phyloP scores from a whole-genome alignment of 2,113 vertebrate species.

The Rallus limicola region DNA sequence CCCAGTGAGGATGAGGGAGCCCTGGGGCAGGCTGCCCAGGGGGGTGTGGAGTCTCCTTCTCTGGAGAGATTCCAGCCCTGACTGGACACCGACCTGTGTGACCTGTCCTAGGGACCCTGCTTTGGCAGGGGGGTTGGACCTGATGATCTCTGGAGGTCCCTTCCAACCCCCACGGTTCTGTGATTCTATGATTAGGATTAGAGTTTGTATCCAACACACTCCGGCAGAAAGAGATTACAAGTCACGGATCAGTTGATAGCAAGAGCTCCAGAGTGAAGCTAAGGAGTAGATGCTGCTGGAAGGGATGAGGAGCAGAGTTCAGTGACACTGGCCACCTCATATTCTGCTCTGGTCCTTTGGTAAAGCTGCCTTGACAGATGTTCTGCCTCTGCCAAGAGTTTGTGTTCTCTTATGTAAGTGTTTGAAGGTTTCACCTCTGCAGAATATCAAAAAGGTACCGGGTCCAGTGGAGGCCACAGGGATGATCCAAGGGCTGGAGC shows the following conservation, averaged over 20 bases:
- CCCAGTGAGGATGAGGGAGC: too few relatives aligned
- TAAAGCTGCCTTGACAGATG: background rate
- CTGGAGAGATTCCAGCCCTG: too few relatives aligned
- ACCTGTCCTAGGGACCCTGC: too few relatives aligned
- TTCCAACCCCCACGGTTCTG: too few relatives aligned
- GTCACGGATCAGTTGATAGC: background rate
- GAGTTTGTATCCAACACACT: background rate
- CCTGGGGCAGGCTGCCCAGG: too few relatives aligned
- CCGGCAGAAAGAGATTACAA: constrained; percentile 19
- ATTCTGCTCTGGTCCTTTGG: background rate
- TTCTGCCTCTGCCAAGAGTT: background rate
- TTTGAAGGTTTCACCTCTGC: background rate
- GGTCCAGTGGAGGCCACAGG: too few relatives aligned
- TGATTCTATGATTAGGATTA: background rate
- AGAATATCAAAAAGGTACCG: background rate
- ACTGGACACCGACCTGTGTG: too few relatives aligned
- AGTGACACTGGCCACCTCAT: background rate
- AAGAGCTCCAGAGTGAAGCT: background rate
- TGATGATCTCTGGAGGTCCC: too few relatives aligned
- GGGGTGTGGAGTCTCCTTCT: too few relatives aligned
- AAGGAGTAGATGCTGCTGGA: background rate
- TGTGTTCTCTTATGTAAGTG: background rate
- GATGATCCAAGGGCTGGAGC: too few relatives aligned
- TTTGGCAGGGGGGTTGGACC: too few relatives aligned
- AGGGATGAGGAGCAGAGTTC: background rate